Evolutionary conservation across 2,113 vertebrate genomes (phyloP).

Genomic region (Uropsilus gracilis): DNA sequence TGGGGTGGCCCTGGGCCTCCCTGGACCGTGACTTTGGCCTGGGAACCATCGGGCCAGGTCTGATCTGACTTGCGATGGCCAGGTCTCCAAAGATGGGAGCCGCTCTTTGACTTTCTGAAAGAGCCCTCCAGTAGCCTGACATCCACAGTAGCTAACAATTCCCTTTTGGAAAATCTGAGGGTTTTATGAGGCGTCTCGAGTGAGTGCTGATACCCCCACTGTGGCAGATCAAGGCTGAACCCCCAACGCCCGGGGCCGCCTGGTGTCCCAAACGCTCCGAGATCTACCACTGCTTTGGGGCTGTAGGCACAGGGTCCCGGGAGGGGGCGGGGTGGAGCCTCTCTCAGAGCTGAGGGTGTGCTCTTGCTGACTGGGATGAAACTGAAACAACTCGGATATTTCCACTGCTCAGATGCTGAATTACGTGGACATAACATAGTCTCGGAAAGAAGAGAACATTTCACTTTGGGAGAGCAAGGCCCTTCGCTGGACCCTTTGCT

Average conservation of each 20-base stretch:
- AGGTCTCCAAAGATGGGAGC: not conserved
- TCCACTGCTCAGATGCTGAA: not conserved
- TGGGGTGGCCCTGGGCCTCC: rapidly evolving
- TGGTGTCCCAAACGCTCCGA: too few relatives aligned
- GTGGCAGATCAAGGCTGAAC: too few relatives aligned
- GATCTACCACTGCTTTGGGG: too few relatives aligned
- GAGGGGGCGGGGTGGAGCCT: too few relatives aligned
- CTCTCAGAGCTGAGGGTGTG: too few relatives aligned
- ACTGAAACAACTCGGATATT: not conserved
- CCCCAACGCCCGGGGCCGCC: too few relatives aligned
- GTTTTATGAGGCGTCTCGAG: too few relatives aligned
- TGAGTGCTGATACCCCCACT: too few relatives aligned
- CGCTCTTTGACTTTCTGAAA: not conserved
- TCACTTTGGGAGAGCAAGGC: not conserved
- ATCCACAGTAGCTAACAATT: not conserved
- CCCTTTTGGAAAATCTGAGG: not conserved
- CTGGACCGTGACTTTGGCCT: rapidly evolving
- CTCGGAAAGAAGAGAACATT: not conserved
- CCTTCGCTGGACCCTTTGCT: not conserved
- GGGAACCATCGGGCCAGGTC: not conserved
- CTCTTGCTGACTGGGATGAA: slow-evolving; percentile 24
- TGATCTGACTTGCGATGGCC: not conserved
- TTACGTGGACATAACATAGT: not conserved
- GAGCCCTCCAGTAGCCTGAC: not conserved
- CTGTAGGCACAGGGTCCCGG: too few relatives aligned